Conservation (phyloP, 2,113 vertebrate species). For the Coregonus clupeaformis region DNA sequence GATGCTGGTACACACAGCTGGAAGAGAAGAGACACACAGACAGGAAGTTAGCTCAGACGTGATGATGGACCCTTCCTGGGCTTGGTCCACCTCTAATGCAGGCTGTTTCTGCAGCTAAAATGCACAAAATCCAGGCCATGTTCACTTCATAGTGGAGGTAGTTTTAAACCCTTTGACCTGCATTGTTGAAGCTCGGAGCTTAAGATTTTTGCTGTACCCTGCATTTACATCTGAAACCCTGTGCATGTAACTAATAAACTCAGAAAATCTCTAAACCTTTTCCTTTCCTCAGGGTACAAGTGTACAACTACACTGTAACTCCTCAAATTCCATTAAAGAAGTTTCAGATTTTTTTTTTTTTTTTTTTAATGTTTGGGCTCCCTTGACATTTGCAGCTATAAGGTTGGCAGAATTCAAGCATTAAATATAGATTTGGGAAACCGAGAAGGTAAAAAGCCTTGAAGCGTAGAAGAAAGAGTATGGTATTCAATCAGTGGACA, state of each 20-base stretch:
- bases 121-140: background rate
- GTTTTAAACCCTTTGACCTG: background rate
- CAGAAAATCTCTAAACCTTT: too few relatives aligned
- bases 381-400: constrained; percentile 2
- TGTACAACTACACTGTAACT: background rate
- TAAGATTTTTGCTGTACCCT: too few relatives aligned
- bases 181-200: too few relatives aligned
- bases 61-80: constrained; percentile 10
- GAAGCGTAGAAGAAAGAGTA: constrained; percentile 2
- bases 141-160: background rate
- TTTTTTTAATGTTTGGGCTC: background rate
- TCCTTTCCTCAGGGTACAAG: background rate
- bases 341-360: background rate
- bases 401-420: background rate
- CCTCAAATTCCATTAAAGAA: background rate
- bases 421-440: background rate
- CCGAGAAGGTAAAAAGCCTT: background rate
- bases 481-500: background rate
- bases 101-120: background rate
- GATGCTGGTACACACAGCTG: constrained; percentile 93
- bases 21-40: constrained; percentile 26
- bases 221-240: too few relatives aligned
- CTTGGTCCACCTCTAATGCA: background rate
- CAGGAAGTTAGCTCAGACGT: constrained; percentile 9
- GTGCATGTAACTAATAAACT: too few relatives aligned